Conservation (phyloP, 1,140 invertebrate species). For the Carposina sasakii region DNA sequence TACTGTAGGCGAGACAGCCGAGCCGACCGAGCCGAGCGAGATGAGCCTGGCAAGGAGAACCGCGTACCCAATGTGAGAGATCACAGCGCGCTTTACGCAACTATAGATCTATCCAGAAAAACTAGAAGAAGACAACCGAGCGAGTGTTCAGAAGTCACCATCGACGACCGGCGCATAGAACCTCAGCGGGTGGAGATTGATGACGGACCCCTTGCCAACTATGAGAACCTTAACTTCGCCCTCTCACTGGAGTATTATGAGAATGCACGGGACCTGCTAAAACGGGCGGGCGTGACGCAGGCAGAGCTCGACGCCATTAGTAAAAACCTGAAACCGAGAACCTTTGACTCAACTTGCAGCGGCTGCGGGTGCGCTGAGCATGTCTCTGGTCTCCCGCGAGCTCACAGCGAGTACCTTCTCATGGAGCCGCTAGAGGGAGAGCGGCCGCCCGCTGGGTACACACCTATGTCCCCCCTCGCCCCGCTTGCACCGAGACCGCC, state of each 20-base stretch:
- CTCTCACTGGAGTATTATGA: constrained; percentile 80
- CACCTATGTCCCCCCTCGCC: constrained; percentile 79
- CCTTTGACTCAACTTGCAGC: constrained; percentile 26
- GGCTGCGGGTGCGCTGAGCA: constrained; percentile 66
- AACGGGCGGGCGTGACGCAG: constrained; percentile 61
- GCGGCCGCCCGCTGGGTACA: constrained; percentile 71
- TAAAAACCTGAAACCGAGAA: constrained; percentile 51
- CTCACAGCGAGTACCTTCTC: constrained; percentile 76
- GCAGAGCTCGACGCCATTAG: constrained; percentile 54
- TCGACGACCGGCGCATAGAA: constrained; percentile 3
- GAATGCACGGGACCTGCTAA: constrained; percentile 76
- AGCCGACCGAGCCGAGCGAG: constrained; percentile 53
- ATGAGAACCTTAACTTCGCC: constrained; percentile 80
- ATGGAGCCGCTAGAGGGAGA: constrained; percentile 75
- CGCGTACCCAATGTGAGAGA: constrained; percentile 57
- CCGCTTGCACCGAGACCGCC: constrained; percentile 51
- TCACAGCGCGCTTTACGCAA: constrained; percentile 77
- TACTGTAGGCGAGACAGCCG: constrained; percentile 70
- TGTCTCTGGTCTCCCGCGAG: neutral
- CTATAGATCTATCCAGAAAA: constrained; percentile 78
- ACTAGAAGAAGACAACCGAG: constrained; percentile 61
- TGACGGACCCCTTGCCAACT: constrained; percentile 66
- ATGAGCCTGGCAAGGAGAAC: constrained; percentile 72
- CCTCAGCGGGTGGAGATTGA: constrained; percentile 32
- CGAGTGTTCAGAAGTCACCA: constrained; percentile 4